These are phyloP conservation scores for Gambusia holbrooki DNA, from an alignment of 2,113 vertebrate species.

Conservation along the genomic window DNA sequence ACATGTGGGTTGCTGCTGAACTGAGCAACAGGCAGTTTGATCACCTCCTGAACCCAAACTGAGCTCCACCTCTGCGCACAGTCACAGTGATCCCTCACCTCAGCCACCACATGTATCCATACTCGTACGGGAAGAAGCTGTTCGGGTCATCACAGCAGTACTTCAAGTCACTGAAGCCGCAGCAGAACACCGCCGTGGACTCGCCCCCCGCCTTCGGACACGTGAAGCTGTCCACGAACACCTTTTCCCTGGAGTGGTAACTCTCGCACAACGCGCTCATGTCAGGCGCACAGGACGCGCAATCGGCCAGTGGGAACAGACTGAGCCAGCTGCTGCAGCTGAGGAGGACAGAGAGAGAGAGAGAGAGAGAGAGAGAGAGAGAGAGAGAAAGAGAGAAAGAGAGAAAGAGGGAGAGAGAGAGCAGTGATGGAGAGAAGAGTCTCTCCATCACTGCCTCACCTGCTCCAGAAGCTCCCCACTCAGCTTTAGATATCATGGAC, in stretches of 20 bases:
- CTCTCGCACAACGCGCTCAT: constrained; percentile 87
- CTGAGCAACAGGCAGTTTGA: too few species aligned
- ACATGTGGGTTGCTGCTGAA: too few species aligned
- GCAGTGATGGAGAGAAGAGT: too few species aligned
- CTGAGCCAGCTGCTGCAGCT: not conserved
- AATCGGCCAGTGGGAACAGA: not conserved
- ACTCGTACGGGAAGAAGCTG: constrained; percentile 92
- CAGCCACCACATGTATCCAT: constrained; percentile 95
- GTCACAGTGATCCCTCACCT: constrained; percentile 84
- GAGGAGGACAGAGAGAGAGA: too few species aligned
- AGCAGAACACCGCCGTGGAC: constrained; percentile 84
- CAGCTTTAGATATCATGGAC: not conserved
- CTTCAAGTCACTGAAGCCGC: constrained; percentile 93
- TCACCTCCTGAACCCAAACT: too few species aligned
- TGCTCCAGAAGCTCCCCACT: not conserved
- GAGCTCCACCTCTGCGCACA: not conserved
- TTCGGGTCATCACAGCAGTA: constrained; percentile 93
- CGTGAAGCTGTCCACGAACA: constrained; percentile 83
- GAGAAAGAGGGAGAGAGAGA: too few species aligned
- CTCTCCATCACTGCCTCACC: not conserved
- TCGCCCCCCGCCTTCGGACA: constrained; percentile 85
- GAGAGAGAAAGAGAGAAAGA: too few species aligned
- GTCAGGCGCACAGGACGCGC: constrained; percentile 13
- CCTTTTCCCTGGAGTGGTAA: constrained; percentile 84
- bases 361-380: too few species aligned